These are phyloP conservation scores for Drosophila nebulosa DNA, from an alignment of 1,140 invertebrate genomes.

Conservation along the genomic window DNA sequence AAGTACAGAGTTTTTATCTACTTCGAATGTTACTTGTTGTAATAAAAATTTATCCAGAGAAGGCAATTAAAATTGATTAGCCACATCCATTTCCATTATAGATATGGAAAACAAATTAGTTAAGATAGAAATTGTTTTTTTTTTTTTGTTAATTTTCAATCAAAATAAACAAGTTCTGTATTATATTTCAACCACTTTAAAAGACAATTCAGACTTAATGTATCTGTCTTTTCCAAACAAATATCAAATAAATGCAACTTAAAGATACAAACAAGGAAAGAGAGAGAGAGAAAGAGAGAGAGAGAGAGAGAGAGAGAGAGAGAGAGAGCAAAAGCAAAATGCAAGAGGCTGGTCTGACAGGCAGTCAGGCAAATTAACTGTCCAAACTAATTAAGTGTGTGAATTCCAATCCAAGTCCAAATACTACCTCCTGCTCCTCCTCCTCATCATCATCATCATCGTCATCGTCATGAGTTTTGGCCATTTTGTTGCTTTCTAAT, in stretches of 20 bases:
- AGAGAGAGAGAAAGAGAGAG: slow-evolving; percentile 1
- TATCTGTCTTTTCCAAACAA: not conserved
- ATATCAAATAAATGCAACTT: slow-evolving; percentile 20
- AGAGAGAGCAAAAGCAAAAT: too few species aligned
- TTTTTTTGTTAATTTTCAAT: not conserved
- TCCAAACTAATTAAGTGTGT: slow-evolving; percentile 72
- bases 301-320: not conserved
- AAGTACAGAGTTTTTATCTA: not conserved
- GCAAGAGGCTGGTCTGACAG: not conserved
- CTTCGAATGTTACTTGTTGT: too few species aligned
- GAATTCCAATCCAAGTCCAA: slow-evolving; percentile 60
- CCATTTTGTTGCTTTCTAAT: slow-evolving; percentile 63
- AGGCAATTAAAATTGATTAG: too few species aligned
- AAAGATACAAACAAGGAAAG: slow-evolving; percentile 24
- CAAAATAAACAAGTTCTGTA: not conserved
- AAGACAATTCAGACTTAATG: not conserved
- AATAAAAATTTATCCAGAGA: too few species aligned
- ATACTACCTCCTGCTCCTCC: too few species aligned
- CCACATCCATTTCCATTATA: too few species aligned
- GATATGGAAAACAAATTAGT: too few species aligned
- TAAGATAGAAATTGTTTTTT: not conserved
- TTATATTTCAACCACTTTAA: not conserved
- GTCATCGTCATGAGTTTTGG: slow-evolving; percentile 1
- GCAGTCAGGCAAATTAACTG: slow-evolving; percentile 5
- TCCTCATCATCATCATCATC: not conserved